phyloP scores from a whole-genome alignment of 2,113 vertebrate genomes.

The Stegostoma tigrinum region DNA sequence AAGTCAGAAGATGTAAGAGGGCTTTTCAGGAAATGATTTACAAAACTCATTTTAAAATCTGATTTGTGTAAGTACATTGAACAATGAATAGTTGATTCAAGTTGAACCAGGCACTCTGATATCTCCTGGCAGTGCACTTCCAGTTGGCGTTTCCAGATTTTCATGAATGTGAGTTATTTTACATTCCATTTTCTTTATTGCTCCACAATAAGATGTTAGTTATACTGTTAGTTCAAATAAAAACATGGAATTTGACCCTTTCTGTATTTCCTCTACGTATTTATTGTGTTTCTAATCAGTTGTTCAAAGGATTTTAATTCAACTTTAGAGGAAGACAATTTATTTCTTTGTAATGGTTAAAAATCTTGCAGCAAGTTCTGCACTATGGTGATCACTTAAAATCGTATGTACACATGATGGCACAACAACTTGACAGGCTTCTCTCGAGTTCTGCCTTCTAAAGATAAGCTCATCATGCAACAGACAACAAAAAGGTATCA shows the following conservation, averaged over 20 bases:
- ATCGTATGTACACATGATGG: background rate
- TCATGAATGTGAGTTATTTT: background rate
- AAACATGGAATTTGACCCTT: background rate
- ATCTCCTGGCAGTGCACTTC: background rate
- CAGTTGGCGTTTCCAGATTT: background rate
- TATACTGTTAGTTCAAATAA: background rate
- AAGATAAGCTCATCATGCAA: no score
- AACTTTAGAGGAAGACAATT: background rate
- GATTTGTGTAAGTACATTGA: slow-evolving; percentile 20
- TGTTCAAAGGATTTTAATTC: background rate
- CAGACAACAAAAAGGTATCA: no score
- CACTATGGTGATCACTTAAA: background rate
- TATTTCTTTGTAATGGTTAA: background rate
- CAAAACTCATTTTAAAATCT: background rate
- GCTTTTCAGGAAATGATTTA: slow-evolving; percentile 13
- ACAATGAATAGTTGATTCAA: background rate
- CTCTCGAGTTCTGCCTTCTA: no score
- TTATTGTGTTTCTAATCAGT: background rate
- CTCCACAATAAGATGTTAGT: background rate
- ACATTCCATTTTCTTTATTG: background rate
- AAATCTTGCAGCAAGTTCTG: background rate
- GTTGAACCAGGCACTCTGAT: background rate
- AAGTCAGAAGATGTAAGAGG: background rate
- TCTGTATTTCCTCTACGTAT: background rate
- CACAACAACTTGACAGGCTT: no score